Conservation (phyloP, 2,113 vertebrate species). For the Colius striatus region DNA sequence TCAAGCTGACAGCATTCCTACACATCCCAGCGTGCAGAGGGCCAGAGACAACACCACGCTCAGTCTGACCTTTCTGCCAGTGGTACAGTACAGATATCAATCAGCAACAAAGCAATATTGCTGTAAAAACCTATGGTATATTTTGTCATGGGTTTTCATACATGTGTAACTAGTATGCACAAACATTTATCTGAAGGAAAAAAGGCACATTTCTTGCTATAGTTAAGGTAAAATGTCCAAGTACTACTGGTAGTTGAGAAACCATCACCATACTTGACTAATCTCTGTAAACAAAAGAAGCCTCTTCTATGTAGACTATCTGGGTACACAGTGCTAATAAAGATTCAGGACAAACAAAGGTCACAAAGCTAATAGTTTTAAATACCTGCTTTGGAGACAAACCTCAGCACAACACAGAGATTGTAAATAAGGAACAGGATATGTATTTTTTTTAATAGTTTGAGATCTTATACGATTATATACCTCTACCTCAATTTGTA, state of each 20-base stretch:
- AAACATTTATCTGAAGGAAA: not conserved
- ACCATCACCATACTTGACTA: not conserved
- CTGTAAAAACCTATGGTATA: not conserved
- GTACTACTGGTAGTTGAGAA: not conserved
- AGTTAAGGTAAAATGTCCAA: not conserved
- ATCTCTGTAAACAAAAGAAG: not conserved
- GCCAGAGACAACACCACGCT: not conserved
- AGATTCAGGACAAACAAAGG: not conserved
- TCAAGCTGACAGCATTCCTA: not conserved
- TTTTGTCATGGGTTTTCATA: not conserved
- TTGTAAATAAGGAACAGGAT: not conserved
- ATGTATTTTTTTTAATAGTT: not conserved
- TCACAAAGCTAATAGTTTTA: not conserved
- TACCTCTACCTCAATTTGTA: not conserved
- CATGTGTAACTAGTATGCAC: not conserved
- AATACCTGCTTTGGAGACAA: not conserved
- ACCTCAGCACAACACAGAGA: not conserved
- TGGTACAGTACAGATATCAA: not conserved
- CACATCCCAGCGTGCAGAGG: not conserved
- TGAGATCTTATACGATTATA: not conserved
- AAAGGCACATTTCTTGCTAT: not conserved
- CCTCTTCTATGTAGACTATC: not conserved
- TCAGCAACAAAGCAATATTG: fast-evolving
- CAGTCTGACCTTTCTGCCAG: not conserved
- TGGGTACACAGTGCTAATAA: not conserved